Evolutionary conservation across 2,888 invertebrate species (phyloP), one percentile per base, ranked within the genome.

Genomic region (Eupeodes luniger): DNA sequence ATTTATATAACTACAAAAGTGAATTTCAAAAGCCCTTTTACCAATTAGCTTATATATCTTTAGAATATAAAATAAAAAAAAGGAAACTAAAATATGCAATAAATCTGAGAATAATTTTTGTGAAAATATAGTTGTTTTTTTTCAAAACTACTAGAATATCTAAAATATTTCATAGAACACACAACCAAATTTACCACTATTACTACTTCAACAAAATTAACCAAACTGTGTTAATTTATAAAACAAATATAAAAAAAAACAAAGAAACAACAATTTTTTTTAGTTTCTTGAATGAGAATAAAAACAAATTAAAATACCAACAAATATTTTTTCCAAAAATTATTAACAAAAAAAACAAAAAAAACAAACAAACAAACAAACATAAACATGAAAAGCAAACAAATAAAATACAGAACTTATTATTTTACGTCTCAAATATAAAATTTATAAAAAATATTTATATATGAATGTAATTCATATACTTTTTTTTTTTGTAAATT

Each of bases 161-260:
- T 82, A 57, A 9, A 14, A 16, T 81, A 67, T 84, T 55, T 27
- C 27, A 27, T 80, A 69, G 75, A 83, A 78, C 64, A 77, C 75
- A 80, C 75, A 84, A 53, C 10, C 12, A 75, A 76, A 70, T 40
- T 53, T 72, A 85, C 70, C 64, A 72, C 85, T 85, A 85, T 9
- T 49, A 51, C 85, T 81, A 85, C 76, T 44, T 47, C 9, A 53
- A 62, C 16, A 16, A 76, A 81, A 76, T 53, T 59, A 81, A 57
- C 44, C 64, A 81, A 76, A 55, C 16, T 36, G 67, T 49, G n/a
- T 70, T 57, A 7, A 27, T 51, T 62, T 14, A 11, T 78, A 53
- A 9, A 49, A 57, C n/a, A n/a, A 55, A 11, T 55, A 72, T 74
- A 69, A 16, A 59, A 61, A 61, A 19, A 34, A 27, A 27, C 27